Evolutionary conservation across 2,888 invertebrate species (phyloP).

Genomic region (Melanargia galathea): DNA sequence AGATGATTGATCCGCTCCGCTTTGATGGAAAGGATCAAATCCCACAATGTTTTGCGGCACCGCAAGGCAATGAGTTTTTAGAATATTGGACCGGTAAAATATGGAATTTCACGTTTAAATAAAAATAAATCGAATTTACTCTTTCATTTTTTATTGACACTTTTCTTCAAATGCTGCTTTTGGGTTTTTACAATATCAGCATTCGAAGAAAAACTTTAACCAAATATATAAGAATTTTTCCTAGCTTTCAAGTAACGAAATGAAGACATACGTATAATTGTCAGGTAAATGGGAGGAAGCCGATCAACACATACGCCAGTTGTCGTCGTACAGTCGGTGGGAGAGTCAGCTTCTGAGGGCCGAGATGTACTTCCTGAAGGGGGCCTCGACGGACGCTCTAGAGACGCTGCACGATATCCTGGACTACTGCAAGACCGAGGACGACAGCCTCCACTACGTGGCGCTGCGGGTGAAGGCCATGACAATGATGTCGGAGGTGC

Average conservation of each 20-base stretch:
- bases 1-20: too few species aligned
- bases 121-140: too few species aligned
- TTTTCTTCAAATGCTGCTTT: too few species aligned
- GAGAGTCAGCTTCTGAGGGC: constrained; percentile 84
- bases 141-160: too few species aligned
- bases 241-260: not conserved
- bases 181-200: too few species aligned
- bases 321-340: constrained; percentile 85
- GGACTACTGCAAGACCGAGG: constrained; percentile 77
- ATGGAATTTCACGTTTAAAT: too few species aligned
- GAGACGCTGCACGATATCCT: constrained; percentile 78
- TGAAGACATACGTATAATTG: constrained; percentile 31
- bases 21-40: too few species aligned
- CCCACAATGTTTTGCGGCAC: too few species aligned
- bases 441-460: constrained; percentile 77
- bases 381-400: constrained; percentile 71
- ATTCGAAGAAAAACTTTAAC: too few species aligned
- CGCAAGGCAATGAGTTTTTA: too few species aligned
- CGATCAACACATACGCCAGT: constrained; percentile 85
- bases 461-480: constrained; percentile 85
- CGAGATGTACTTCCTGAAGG: constrained; percentile 81
- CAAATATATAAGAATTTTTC: too few species aligned
- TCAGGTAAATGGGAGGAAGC: constrained; percentile 87
- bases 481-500: constrained; percentile 85
- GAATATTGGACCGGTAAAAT: too few species aligned